Conservation (phyloP, 1,140 invertebrate species). For the Trinorchestia longiramus region DNA sequence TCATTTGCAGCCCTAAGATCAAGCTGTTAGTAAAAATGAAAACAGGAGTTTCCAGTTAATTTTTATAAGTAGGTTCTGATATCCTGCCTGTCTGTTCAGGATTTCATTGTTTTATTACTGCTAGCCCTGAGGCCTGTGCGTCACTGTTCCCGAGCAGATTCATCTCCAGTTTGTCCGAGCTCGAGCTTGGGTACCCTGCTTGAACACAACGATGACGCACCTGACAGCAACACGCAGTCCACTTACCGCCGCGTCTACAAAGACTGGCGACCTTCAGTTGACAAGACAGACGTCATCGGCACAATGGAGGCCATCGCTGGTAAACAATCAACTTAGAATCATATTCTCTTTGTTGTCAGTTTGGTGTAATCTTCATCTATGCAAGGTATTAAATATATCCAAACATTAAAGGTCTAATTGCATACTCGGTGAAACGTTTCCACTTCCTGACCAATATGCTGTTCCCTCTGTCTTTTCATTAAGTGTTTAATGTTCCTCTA, state of each 20-base stretch:
- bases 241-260: slow-evolving; percentile 76
- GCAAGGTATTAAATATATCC: too few species aligned
- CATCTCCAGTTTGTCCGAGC: neutral
- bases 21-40: too few species aligned
- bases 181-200: slow-evolving; percentile 50
- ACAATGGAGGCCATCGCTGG: slow-evolving; percentile 89
- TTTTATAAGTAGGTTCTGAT: too few species aligned
- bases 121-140: neutral
- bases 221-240: neutral
- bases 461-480: too few species aligned
- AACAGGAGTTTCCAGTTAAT: too few species aligned
- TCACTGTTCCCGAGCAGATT: neutral
- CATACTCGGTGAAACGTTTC: too few species aligned
- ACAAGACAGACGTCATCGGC: slow-evolving; percentile 84
- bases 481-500: neutral
- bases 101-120: neutral
- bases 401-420: too few species aligned
- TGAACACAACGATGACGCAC: slow-evolving; percentile 6
- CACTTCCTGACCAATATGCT: too few species aligned
- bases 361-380: neutral
- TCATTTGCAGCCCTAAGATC: too few species aligned
- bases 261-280: slow-evolving; percentile 85
- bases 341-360: neutral
- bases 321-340: slow-evolving; percentile 67
- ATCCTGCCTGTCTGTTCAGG: too few species aligned